Evolutionary conservation across 2,888 invertebrate species (phyloP), one percentile per base, ranked within the genome.

Genomic region (Synanthedon vespiformis): DNA sequence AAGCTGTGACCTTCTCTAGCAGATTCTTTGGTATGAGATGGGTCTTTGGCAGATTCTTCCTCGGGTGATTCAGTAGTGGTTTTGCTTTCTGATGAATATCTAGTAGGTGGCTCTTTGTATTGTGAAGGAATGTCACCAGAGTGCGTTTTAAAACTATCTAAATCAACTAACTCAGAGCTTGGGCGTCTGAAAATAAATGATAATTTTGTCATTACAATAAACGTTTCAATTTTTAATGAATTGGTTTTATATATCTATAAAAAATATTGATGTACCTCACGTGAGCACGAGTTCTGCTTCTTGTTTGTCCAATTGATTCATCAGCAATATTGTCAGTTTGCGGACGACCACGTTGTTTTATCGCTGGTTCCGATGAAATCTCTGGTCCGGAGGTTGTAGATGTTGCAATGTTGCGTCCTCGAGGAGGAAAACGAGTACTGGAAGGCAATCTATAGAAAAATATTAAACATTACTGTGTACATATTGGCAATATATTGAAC

Each of bases 401-500:
- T 59, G 84, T 85, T 47, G 68, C 57, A 53, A 77, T 63, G 80
- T 74, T 77, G 77, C 90, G 84, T 61, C 91, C 90, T 55, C 92
- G 92, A 49, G 94, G 93, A 56, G 94, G 94, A 76, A 95, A 95
- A 58, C 95, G 91, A n/a, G 95, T 95, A 67, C 92, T 94, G n/a
- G 92, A 90, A 2, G 95, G 95, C 58, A 95, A 79, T 61, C 95
- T 87, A 44, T 44, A 34, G 10, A 34, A 34, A 34, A 34, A 34
- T 34, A 34, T 34, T 34, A 34, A 34, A 8, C 34, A n/a, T n/a
- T n/a, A n/a, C n/a, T n/a, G n/a, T n/a, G n/a, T 16, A 16, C 8
- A 22, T 4, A 11, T 40, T 27, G 8, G 27, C 8, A 8, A 2
- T 8, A 27, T 8, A 27, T 27, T 27, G 27, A 8, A 27, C 27